Conservation (phyloP, 2,797 vertebrate species). For the Molossus alvarezi region DNA sequence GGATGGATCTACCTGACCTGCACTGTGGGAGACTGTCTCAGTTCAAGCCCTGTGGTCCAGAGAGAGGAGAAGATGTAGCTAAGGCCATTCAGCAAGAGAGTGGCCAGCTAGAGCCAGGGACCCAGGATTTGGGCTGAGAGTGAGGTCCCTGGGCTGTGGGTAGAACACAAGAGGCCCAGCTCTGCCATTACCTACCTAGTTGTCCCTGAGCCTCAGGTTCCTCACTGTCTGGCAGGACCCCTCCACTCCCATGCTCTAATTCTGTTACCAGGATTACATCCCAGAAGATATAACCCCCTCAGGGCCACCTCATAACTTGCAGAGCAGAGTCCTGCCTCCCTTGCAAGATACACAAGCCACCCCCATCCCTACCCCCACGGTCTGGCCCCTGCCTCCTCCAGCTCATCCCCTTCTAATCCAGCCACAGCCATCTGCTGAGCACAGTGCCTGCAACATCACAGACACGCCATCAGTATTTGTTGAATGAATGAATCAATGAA, state of each 20-base stretch:
- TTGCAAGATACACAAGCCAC: neutral
- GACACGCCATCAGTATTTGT: neutral
- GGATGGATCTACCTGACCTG: neutral
- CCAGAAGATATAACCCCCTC: neutral
- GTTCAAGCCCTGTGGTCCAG: neutral
- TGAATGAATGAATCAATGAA: neutral
- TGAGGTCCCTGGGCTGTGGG: neutral
- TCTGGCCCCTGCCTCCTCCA: neutral
- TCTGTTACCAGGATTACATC: neutral
- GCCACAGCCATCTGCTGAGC: neutral
- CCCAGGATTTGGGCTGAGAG: neutral
- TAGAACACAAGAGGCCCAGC: neutral
- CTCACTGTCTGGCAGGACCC: neutral
- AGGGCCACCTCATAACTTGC: neutral
- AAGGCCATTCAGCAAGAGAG: neutral
- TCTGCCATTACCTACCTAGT: neutral
- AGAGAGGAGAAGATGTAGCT: neutral
- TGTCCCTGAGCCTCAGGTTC: neutral
- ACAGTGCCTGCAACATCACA: neutral
- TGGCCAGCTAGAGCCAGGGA: neutral
- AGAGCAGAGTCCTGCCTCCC: neutral
- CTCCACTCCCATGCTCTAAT: neutral
- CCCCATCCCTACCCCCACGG: rapidly evolving
- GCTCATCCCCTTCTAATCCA: neutral
- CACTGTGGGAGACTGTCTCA: neutral